Conservation (phyloP, 1,140 invertebrate species). For the Asbolus verrucosus region DNA sequence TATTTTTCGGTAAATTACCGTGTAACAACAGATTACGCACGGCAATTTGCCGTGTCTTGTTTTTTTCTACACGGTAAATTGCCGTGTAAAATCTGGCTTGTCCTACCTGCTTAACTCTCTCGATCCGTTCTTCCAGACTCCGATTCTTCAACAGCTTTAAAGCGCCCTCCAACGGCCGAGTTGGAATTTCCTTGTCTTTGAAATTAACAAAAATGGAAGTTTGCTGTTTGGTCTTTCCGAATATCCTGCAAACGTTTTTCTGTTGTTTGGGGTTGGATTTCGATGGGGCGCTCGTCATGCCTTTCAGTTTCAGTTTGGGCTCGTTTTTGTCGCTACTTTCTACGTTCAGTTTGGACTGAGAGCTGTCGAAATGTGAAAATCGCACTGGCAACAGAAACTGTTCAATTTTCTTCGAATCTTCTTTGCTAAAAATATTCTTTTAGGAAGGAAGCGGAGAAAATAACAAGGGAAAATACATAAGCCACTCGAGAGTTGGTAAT, state of each 20-base stretch:
- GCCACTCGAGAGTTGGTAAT: conserved; percentile 71
- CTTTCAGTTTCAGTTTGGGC: conserved; percentile 25
- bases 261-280: conserved; percentile 37
- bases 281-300: conserved; percentile 16
- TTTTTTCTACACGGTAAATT: no score
- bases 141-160: conserved; percentile 47
- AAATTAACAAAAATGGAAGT: conserved; percentile 50
- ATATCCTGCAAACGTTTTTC: conserved; percentile 38
- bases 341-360: conserved; percentile 67
- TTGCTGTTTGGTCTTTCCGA: conserved; percentile 40
- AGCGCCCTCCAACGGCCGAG: conserved; percentile 43
- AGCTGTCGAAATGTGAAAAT: conserved; percentile 82
- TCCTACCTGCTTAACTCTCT: conserved; percentile 46
- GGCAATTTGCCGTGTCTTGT: no score
- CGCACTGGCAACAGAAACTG: conserved; percentile 80
- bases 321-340: conserved; percentile 49
- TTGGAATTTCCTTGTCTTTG: conserved; percentile 51
- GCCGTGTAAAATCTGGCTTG: neutral
- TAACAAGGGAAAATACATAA: conserved; percentile 67
- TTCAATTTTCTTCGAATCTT: conserved; percentile 66
- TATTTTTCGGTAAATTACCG: conserved; percentile 53
- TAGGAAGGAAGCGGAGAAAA: conserved; percentile 32
- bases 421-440: conserved; percentile 65
- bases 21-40: no score
- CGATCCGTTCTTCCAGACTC: conserved; percentile 39